A percentile compares a stretch with the other conserved stretches of the same genome.
These are phyloP conservation scores for Xenentodon cancila DNA, from an alignment of 2,797 vertebrate genomes.

Conservation along the genomic window DNA sequence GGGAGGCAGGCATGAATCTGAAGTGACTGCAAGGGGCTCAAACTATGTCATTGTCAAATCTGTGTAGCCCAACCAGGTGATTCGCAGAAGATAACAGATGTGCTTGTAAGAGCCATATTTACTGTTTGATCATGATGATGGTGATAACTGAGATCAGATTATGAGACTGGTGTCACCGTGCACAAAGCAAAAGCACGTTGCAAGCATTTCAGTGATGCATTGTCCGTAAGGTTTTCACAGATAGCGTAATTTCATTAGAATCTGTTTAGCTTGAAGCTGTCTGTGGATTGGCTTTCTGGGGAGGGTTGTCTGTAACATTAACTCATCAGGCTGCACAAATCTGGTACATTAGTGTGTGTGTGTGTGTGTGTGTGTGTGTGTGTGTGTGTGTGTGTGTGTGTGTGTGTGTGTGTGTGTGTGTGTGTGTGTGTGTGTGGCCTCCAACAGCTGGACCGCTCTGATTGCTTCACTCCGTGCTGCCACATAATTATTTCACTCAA, in stretches of 20 bases:
- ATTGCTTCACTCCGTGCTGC: slow-evolving; percentile 31
- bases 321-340: slow-evolving; percentile 21
- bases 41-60: slow-evolving; percentile 29
- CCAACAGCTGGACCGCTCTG: slow-evolving; percentile 56
- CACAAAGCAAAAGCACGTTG: too few relatives aligned
- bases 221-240: slow-evolving; percentile 1
- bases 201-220: too few relatives aligned
- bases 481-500: slow-evolving; percentile 49
- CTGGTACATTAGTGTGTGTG: too few relatives aligned
- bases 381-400: too few relatives aligned
- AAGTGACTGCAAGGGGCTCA: slow-evolving; percentile 37
- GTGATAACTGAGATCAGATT: background rate
- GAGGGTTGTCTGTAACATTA: slow-evolving; percentile 53
- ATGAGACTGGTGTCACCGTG: too few relatives aligned
- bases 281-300: slow-evolving; percentile 47
- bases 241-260: slow-evolving; percentile 57
- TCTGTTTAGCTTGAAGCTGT: slow-evolving; percentile 58
- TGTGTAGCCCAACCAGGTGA: slow-evolving; percentile 4
- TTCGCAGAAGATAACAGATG: background rate
- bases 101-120: background rate
- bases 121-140: background rate
- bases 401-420: too few relatives aligned
- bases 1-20: slow-evolving; percentile 9
- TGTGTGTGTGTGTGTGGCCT: slow-evolving; percentile 26
- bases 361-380: too few relatives aligned